Evolutionary conservation across 1,140 invertebrate species (phyloP).

Genomic region (Drosophila sproati): DNA sequence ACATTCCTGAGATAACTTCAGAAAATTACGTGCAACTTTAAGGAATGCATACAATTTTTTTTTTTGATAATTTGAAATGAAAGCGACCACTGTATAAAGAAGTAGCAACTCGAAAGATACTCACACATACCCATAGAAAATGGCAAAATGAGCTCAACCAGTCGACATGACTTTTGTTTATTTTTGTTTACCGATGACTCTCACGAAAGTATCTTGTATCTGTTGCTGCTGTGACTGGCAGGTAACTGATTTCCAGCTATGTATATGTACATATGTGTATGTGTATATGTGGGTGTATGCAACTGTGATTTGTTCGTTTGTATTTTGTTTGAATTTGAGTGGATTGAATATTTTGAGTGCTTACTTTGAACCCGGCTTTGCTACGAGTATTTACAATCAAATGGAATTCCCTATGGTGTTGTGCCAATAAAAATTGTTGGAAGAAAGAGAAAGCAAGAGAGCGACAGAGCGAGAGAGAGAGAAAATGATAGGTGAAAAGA

Average conservation of each 20-base stretch:
- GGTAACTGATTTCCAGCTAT: conserved; percentile 45
- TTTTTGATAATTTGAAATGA: not conserved
- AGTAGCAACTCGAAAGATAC: conserved; percentile 9
- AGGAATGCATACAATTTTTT: no score
- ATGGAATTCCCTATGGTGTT: conserved; percentile 21
- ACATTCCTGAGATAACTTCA: no score
- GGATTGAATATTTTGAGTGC: conserved; percentile 27
- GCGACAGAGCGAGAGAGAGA: not conserved
- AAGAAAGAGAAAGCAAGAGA: not conserved
- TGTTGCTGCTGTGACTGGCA: conserved; percentile 29
- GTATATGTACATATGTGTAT: conserved; percentile 4
- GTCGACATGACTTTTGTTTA: conserved; percentile 77
- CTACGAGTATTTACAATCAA: not conserved
- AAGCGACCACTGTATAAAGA: not conserved
- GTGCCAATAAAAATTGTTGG: conserved; percentile 9
- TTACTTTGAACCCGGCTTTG: conserved; percentile 64
- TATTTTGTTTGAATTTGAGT: conserved; percentile 20
- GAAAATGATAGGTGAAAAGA: not conserved
- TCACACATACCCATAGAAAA: conserved; percentile 28
- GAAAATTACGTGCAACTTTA: no score
- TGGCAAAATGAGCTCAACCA: conserved; percentile 45
- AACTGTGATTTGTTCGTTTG: conserved; percentile 13
- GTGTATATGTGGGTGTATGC: conserved; percentile 4
- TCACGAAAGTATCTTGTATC: conserved; percentile 51
- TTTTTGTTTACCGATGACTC: conserved; percentile 53